A percentile compares a stretch with the other conserved stretches of the same genome.
Evolutionary conservation across 2,113 vertebrate species (phyloP).

Genomic region (Strigops habroptila): DNA sequence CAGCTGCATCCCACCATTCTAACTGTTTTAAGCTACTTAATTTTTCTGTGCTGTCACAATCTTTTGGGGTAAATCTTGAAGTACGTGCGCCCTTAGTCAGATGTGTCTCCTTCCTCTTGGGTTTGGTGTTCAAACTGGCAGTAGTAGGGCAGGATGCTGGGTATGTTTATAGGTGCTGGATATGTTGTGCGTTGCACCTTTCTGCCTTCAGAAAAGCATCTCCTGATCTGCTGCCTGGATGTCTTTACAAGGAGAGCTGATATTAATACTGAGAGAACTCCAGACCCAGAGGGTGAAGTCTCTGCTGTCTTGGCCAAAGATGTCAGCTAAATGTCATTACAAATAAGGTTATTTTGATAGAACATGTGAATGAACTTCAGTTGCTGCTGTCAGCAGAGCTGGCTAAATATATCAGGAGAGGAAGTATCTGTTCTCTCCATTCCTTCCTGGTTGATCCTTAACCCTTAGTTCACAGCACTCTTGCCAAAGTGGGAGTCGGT

Average conservation of each 20-base stretch:
- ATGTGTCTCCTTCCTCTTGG: neutral
- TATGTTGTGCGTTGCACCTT: neutral
- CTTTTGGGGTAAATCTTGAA: neutral
- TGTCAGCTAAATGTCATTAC: neutral
- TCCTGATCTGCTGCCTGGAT: neutral
- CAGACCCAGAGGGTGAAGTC: neutral
- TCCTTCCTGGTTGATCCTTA: constrained; percentile 73
- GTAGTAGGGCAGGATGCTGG: neutral
- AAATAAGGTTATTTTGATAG: neutral
- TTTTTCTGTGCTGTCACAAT: neutral
- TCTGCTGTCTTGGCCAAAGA: neutral
- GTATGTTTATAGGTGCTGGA: neutral
- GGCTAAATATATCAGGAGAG: neutral
- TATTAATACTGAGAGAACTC: neutral
- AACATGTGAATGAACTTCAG: neutral
- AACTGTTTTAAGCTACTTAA: neutral
- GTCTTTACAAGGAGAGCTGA: neutral
- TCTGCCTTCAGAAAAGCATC: neutral
- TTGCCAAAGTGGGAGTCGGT: constrained; percentile 80
- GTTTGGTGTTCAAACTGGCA: neutral
- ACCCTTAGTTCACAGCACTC: constrained; percentile 84
- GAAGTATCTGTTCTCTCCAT: neutral
- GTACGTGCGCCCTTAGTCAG: neutral
- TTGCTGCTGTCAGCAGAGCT: neutral
- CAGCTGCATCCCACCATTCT: too few species aligned